Conservation (phyloP, 2,797 vertebrate genomes). For the Loris lydekkerianus region DNA sequence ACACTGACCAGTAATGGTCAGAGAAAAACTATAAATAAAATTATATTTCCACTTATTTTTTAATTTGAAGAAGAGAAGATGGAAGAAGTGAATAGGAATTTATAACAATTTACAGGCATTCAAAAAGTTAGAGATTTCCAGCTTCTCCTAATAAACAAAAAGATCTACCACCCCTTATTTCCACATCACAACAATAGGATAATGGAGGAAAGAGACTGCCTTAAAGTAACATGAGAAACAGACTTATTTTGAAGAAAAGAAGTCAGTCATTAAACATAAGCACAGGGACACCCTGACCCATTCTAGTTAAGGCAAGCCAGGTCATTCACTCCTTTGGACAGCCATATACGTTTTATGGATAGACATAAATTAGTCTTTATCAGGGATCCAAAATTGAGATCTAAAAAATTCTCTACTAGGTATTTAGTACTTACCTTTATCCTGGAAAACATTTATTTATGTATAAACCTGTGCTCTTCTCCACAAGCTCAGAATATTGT, state of each 20-base stretch:
- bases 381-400: neutral
- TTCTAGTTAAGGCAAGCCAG: slow-evolving; percentile 16
- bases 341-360: neutral
- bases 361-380: neutral
- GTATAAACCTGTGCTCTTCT: neutral
- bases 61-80: neutral
- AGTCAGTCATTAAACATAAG: slow-evolving; percentile 20
- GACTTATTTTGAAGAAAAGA: slow-evolving; percentile 6
- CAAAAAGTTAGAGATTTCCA: neutral
- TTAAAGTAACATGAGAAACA: neutral
- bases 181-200: neutral
- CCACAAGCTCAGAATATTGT: slow-evolving; percentile 14
- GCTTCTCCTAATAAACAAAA: neutral
- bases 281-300: neutral
- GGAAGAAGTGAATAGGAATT: slow-evolving; percentile 30
- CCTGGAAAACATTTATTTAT: neutral
- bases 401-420: neutral
- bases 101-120: slow-evolving; percentile 10
- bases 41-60: slow-evolving; percentile 50
- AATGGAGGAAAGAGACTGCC: neutral
- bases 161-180: neutral
- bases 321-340: neutral
- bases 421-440: slow-evolving; percentile 20
- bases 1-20: neutral
- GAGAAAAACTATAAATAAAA: slow-evolving; percentile 1